Conservation (phyloP, 2,113 vertebrate genomes). For the Elephas maximus region DNA sequence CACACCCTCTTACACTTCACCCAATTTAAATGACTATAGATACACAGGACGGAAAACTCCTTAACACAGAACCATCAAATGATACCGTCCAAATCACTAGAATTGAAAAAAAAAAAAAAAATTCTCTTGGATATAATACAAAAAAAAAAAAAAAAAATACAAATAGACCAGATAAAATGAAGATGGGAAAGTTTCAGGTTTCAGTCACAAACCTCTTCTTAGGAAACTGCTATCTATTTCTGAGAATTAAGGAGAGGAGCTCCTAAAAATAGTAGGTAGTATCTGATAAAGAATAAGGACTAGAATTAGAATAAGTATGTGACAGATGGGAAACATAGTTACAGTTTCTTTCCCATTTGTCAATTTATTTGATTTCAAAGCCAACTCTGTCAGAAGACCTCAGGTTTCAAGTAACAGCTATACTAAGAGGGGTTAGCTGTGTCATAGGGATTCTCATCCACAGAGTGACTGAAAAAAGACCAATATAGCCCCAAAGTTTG, state of each 20-base stretch:
- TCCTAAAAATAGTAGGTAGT: neutral
- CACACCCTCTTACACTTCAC: neutral
- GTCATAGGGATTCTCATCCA: neutral
- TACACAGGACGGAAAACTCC: neutral
- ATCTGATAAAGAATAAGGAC: neutral
- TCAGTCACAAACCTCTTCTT: neutral
- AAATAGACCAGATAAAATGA: neutral
- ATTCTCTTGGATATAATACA: neutral
- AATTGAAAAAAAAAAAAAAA: neutral
- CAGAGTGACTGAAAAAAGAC: neutral
- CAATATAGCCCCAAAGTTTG: neutral
- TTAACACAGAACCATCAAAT: neutral
- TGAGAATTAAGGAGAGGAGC: neutral
- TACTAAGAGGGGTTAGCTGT: neutral
- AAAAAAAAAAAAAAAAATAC: neutral
- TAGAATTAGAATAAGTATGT: neutral
- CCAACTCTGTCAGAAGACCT: neutral
- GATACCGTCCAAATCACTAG: neutral
- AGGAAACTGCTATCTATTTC: neutral
- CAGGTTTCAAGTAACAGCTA: neutral
- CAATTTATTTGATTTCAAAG: neutral
- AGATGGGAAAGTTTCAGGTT: neutral
- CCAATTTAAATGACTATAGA: neutral
- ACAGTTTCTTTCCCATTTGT: neutral
- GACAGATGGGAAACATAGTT: neutral